Evolutionary conservation across 2,797 vertebrate species (phyloP).

Genomic region (Syndactyla subalaris): DNA sequence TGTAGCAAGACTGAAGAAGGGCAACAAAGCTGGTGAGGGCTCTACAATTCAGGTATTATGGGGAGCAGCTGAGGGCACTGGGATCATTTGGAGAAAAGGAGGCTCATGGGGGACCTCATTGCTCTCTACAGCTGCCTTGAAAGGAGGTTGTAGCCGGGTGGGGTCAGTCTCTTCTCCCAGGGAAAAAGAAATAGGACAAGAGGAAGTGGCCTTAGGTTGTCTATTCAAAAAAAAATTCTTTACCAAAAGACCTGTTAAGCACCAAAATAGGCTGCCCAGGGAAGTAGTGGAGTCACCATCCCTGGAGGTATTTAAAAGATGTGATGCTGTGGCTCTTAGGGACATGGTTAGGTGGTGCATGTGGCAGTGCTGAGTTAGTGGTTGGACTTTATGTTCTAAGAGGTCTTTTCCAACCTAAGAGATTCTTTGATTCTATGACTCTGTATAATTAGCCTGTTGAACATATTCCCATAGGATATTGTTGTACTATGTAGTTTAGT

Average conservation of each 20-base stretch:
- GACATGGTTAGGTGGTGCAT: neutral
- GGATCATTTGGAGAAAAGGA: neutral
- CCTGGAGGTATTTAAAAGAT: neutral
- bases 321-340: neutral
- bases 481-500: neutral
- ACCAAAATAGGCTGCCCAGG: neutral
- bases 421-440: neutral
- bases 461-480: constrained; percentile 16
- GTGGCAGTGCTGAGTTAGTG: neutral
- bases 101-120: neutral
- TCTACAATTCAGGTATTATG: neutral
- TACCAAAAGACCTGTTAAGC: neutral
- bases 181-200: neutral
- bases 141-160: neutral
- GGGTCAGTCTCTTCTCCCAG: neutral
- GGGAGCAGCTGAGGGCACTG: neutral
- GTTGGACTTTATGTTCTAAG: neutral
- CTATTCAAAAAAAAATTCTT: neutral
- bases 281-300: neutral
- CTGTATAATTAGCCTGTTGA: constrained; percentile 15
- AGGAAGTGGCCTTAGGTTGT: neutral
- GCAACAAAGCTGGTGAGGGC: neutral
- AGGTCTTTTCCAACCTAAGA: neutral
- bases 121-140: neutral
- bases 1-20: neutral